Percentiles rank a stretch among this genome's conserved stretches.
These are phyloP conservation scores for Artemia sinica DNA, from an alignment of 2,888 invertebrate species.

Conservation along the genomic window DNA sequence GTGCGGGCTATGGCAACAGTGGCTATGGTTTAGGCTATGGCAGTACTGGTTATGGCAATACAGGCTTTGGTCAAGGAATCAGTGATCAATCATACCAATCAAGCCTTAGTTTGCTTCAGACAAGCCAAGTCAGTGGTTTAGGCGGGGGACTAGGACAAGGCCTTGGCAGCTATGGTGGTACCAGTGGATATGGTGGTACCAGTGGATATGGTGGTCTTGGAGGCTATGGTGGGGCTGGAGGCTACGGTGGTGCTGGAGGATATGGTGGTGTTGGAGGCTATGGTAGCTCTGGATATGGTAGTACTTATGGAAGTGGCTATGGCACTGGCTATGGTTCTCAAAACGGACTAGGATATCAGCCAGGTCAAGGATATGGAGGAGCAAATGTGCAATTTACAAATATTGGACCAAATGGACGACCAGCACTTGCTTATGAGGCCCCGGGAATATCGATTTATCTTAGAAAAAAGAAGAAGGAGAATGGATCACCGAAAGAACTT, in stretches of 20 bases:
- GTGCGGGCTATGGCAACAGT: too few relatives aligned
- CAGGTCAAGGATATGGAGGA: slow-evolving; percentile 6
- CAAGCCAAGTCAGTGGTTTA: too few relatives aligned
- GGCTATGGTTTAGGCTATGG: too few relatives aligned
- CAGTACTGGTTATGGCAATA: too few relatives aligned
- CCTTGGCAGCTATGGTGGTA: not conserved
- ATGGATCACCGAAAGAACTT: not conserved
- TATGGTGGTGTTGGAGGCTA: not conserved
- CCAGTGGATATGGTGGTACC: not conserved
- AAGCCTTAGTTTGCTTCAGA: too few relatives aligned
- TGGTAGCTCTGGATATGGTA: not conserved
- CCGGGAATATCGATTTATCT: slow-evolving; percentile 3
- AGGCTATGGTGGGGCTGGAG: not conserved
- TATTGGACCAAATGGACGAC: slow-evolving; percentile 7
- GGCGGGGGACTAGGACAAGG: too few relatives aligned
- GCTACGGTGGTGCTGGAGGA: not conserved
- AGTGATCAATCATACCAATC: too few relatives aligned
- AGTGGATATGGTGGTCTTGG: not conserved
- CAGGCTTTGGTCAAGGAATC: too few relatives aligned
- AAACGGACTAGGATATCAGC: slow-evolving; percentile 6
- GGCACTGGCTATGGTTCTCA: slow-evolving; percentile 11
- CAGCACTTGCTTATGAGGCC: not conserved
- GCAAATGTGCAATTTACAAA: slow-evolving; percentile 11
- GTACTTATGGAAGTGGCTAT: not conserved
- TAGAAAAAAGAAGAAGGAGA: not conserved